Base-by-base conservation (phyloP, 2,113 vertebrate genomes). In the Salminus brasiliensis region DNA sequence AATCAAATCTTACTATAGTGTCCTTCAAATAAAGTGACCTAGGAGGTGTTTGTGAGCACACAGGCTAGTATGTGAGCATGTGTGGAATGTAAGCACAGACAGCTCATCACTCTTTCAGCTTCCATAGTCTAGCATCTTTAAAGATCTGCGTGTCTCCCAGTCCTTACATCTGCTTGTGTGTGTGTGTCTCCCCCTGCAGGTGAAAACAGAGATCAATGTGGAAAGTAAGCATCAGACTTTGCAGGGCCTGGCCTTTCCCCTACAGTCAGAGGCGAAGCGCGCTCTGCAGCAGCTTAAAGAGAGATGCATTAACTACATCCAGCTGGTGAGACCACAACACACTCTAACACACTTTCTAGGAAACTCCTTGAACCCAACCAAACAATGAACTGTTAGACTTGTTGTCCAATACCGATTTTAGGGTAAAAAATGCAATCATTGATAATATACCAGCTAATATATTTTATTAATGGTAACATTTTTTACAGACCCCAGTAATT, bases 181-280 rank as follows among this genome's bases (percentile, higher is more conserved):
- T 85, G 86, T 86, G 78, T 91, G 0, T 84, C 78, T 83, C 84
- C 85, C 85, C 79, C 88, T 87, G 29, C 90, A 99, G 98, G 97
- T 98, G 82, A 98, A 96, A 85, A 95, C 96, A 0, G 97, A 99
- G 89, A 96, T 97, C 89, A 96, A 94, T 0, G 95, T 97, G 85
- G 97, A 98, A 80, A 97, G 94, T 83, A 99, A 98, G 84, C 96
- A 96, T 79, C 97, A 98, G 92, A 98, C 96, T 0, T 91, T 98
- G 73, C 97, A 98, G 87, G 97, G 98, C 78, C 89, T 99, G 0
- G 94, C 95, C 9, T 99, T 99, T 85, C 98, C 97, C 0, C 89
- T 99, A 80, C 95, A 97, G 87, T 91, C 91, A 0, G 92, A 93
- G 0, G 97, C 96, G 8, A 95, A 93, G 72, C 91, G 93, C 79